Evolutionary conservation across 2,113 vertebrate genomes (phyloP).

Genomic region (Cairina moschata): DNA sequence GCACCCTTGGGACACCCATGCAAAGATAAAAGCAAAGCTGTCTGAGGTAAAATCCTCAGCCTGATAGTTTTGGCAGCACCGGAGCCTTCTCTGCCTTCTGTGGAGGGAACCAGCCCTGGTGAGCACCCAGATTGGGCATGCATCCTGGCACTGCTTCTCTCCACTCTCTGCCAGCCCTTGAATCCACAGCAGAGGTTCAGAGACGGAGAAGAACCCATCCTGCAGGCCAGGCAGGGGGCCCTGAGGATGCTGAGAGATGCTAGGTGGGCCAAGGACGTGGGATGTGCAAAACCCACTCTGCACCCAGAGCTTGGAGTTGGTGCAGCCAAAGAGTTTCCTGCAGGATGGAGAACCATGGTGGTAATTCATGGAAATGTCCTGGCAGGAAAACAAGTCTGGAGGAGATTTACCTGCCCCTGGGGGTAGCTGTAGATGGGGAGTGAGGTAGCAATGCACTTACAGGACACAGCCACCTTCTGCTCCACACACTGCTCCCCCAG

Average conservation of each 20-base stretch:
- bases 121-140: neutral
- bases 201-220: neutral
- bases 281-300: neutral
- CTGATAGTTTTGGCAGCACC: neutral
- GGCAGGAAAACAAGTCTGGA: neutral
- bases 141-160: neutral
- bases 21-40: neutral
- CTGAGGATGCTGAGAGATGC: neutral
- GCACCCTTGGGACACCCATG: neutral
- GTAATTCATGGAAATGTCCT: neutral
- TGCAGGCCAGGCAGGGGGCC: neutral
- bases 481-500: neutral
- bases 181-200: neutral
- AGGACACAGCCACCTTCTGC: neutral
- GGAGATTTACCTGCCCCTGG: neutral
- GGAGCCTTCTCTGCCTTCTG: neutral
- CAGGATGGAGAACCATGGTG: neutral
- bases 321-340: neutral
- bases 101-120: neutral
- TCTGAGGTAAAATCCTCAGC: neutral
- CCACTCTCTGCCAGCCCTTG: neutral
- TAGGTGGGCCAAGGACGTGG: neutral
- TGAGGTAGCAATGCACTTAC: neutral
- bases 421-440: neutral
- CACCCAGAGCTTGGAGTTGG: neutral